Evolutionary conservation across 1,140 invertebrate genomes (phyloP).

Genomic region (Drosophila santomea): DNA sequence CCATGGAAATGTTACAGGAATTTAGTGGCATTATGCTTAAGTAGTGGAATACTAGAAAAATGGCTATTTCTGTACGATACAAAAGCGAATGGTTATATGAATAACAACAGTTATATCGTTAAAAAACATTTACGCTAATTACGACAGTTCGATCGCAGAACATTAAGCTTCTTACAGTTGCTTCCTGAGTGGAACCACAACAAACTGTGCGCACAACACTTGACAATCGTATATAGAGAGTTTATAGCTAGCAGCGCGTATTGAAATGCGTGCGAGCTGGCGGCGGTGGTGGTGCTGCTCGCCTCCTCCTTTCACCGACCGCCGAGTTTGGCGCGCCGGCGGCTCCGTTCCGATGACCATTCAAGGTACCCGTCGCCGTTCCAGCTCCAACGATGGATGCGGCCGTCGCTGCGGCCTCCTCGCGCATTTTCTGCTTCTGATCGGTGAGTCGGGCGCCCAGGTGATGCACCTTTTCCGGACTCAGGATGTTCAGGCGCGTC

Average conservation of each 20-base stretch:
- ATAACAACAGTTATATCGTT: background rate
- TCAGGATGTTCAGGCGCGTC: constrained; percentile 72
- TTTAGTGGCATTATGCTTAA: background rate
- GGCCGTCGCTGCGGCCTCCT: constrained; percentile 46
- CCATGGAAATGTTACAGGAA: constrained; percentile 1
- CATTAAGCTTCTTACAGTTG: background rate
- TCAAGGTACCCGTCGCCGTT: background rate
- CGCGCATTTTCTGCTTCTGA: constrained; percentile 72
- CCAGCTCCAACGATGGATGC: constrained; percentile 1
- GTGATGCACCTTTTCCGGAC: constrained; percentile 82
- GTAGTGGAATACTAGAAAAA: background rate
- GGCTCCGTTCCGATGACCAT: background rate
- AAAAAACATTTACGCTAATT: background rate
- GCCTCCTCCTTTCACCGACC: constrained; percentile 43
- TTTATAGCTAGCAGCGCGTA: constrained; percentile 65
- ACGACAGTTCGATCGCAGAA: constrained; percentile 4
- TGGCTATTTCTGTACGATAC: background rate
- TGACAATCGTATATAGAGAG: background rate
- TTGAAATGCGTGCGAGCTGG: constrained; percentile 69
- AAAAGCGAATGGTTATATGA: background rate
- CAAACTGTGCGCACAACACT: background rate
- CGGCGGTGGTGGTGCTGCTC: constrained; percentile 60
- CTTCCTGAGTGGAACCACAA: constrained; percentile 30
- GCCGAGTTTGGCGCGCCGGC: background rate
- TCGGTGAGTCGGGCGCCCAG: constrained; percentile 74